phyloP scores from a whole-genome alignment of 2,113 vertebrate genomes.

The Dicentrarchus labrax region DNA sequence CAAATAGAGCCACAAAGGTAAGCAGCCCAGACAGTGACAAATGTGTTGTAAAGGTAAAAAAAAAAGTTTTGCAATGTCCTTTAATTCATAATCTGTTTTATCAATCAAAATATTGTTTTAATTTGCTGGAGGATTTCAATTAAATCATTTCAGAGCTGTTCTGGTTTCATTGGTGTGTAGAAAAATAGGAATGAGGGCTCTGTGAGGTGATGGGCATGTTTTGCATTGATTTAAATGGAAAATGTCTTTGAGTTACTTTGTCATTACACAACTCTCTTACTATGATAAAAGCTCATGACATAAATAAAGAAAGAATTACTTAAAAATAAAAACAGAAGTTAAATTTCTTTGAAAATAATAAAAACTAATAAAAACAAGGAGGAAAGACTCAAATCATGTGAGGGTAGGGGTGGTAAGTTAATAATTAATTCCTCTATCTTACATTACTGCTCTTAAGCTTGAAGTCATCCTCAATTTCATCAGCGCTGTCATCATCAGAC shows the following conservation, averaged over 20 bases:
- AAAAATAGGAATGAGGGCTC: not conserved
- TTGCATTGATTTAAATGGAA: not conserved
- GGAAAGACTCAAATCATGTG: not conserved
- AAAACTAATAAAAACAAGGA: not conserved
- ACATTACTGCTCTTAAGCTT: constrained; percentile 93
- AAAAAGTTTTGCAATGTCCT: not conserved
- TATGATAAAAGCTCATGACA: not conserved
- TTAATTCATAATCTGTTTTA: not conserved
- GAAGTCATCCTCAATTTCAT: constrained; percentile 98
- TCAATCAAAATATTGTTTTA: not conserved
- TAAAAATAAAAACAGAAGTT: not conserved
- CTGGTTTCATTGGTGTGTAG: not conserved
- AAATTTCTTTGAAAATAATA: not conserved
- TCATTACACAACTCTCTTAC: not conserved
- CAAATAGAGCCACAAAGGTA: not conserved
- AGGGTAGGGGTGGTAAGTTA: too few relatives aligned
- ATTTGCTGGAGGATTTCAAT: not conserved
- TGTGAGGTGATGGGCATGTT: not conserved
- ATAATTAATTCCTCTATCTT: constrained; percentile 43
- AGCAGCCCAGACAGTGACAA: not conserved
- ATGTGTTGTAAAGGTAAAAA: not conserved
- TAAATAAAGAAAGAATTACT: not conserved
- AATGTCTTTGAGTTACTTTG: not conserved
- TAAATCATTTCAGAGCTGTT: not conserved
- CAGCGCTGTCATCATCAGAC: constrained; percentile 97